A percentile compares a stretch with the other conserved stretches of the same genome.
Conservation (phyloP, 2,797 vertebrate genomes). For the Hippocampus kuda region DNA sequence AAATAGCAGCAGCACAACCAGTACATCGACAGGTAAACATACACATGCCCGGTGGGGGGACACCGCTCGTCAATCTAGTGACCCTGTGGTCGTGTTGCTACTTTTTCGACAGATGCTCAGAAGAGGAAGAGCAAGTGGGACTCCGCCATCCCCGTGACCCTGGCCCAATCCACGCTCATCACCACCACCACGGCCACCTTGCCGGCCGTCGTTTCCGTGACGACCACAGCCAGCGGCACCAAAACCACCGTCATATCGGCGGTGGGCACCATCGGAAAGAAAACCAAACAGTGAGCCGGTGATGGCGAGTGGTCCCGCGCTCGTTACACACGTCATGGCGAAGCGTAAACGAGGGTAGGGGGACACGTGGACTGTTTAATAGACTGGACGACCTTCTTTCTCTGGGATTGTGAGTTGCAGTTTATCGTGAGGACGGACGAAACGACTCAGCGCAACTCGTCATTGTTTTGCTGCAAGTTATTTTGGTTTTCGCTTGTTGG, state of each 20-base stretch:
- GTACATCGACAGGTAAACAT: constrained; percentile 77
- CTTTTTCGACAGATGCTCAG: constrained; percentile 74
- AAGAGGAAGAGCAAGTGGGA: constrained; percentile 99
- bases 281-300: constrained; percentile 85
- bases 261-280: constrained; percentile 94
- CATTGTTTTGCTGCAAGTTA: not conserved
- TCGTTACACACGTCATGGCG: not conserved
- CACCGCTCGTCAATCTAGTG: too few species aligned
- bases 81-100: too few species aligned
- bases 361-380: constrained; percentile 15
- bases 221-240: constrained; percentile 92
- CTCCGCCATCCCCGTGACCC: constrained; percentile 87
- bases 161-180: constrained; percentile 88
- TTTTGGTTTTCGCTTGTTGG: constrained; percentile 15
- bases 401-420: constrained; percentile 29
- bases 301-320: not conserved
- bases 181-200: constrained; percentile 81
- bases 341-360: not conserved
- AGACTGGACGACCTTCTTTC: constrained; percentile 29
- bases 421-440: constrained; percentile 10
- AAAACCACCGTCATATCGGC: constrained; percentile 98
- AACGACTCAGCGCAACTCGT: not conserved
- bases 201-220: constrained; percentile 89
- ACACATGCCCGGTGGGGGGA: not conserved
- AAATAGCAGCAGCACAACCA: constrained; percentile 71